A percentile compares a stretch with the other conserved stretches of the same genome.
Evolutionary conservation across 2,113 vertebrate genomes (phyloP).

Genomic region (Phalacrocorax aristotelis): DNA sequence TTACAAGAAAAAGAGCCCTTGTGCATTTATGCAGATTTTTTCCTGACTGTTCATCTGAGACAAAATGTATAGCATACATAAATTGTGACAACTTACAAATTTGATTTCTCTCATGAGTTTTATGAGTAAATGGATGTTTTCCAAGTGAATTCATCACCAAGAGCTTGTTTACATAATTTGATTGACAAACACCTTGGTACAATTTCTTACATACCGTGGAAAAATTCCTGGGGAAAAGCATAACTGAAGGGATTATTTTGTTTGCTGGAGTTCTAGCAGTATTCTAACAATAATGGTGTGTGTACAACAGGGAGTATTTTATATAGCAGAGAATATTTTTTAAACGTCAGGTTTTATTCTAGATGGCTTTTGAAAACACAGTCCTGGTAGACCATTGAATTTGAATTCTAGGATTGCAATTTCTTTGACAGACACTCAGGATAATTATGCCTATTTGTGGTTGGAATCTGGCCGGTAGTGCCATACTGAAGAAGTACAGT

Average conservation of each 20-base stretch:
- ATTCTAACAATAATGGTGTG: background rate
- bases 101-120: background rate
- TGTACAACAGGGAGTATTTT: background rate
- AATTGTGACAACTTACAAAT: background rate
- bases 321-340: rapidly evolving
- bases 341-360: background rate
- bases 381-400: background rate
- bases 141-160: background rate
- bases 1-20: background rate
- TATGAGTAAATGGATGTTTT: background rate
- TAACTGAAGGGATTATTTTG: conserved; percentile 28
- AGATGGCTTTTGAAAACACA: background rate
- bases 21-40: background rate
- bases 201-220: background rate
- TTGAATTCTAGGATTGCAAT: background rate
- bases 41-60: background rate
- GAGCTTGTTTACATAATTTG: background rate
- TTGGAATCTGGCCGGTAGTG: background rate
- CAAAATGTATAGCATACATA: background rate
- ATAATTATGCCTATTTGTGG: background rate
- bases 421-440: background rate
- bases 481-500: background rate
- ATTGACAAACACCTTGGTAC: background rate
- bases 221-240: background rate
- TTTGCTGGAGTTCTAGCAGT: background rate